Evolutionary conservation across 2,797 vertebrate genomes (phyloP), one percentile per base, ranked within the genome.

Genomic region (Manis pentadactyla): DNA sequence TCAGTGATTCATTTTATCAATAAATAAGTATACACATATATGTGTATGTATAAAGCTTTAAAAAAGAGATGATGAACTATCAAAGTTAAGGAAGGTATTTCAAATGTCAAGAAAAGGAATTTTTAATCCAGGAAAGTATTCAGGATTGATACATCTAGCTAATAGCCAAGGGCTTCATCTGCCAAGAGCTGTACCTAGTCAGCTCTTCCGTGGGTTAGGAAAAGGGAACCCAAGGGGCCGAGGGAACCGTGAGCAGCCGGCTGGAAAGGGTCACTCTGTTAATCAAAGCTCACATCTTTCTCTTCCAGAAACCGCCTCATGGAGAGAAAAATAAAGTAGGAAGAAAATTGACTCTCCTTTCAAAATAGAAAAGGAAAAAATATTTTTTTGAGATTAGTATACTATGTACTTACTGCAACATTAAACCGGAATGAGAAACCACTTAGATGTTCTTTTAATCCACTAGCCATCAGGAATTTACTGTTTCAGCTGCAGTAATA

Each of bases 61-160:
- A 73, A 53, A 89, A 91, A 83, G 29, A 82, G 29, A 89, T 74
- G 59, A 57, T 39, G 64, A 96, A 39, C 34, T 53, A 53, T 86
- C 4, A 68, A 90, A 95, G 61, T 31, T n/a, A 53, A 92, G 29
- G 18, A 27, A 92, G 27, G 21, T 71, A 63, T 69, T 91, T 34
- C 25, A 63, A 86, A 53, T 11, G 17, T 21, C n/a, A 93, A 53
- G 10, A 73, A 68, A 81, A 66, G 13, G 5, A 78, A 73, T 27
- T 93, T 66, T 79, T 42, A 92, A 87, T 83, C 83, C 31, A 74
- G 78, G 5, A 94, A 95, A 91, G 57, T 82, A 29, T 66, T 96
- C n/a, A 82, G 17, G 31, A 64, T 55, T 46, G 4, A 34, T 23
- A 11, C 25, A 37, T 49, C 29, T 42, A 79, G 49, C 42, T 85